phyloP scores from a whole-genome alignment of 2,888 invertebrate genomes.

The Microctonus aethiopoides region DNA sequence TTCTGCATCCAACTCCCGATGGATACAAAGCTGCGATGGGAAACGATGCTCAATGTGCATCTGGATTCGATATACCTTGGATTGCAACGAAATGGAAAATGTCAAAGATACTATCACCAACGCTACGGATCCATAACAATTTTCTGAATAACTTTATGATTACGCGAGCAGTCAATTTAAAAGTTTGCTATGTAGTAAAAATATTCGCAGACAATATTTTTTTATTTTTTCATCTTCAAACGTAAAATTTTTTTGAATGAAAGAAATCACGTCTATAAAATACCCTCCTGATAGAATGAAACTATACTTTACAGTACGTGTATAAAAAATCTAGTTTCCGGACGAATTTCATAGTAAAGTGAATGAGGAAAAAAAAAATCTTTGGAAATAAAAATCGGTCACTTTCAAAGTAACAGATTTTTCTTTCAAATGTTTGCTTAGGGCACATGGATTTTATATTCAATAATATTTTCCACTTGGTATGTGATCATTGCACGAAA shows the following conservation, averaged over 20 bases:
- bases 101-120: not conserved
- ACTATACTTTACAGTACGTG: too few relatives aligned
- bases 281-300: too few relatives aligned
- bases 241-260: too few relatives aligned
- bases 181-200: too few relatives aligned
- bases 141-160: constrained; percentile 30
- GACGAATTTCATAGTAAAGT: too few relatives aligned
- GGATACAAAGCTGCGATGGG: constrained; percentile 20
- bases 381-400: not conserved
- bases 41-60: constrained; percentile 6
- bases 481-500: too few relatives aligned
- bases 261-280: too few relatives aligned
- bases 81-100: not conserved
- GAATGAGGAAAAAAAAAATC: not conserved
- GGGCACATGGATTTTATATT: not conserved
- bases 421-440: not conserved
- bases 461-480: too few relatives aligned
- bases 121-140: constrained; percentile 32
- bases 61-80: not conserved
- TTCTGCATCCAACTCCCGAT: constrained; percentile 19
- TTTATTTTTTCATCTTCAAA: too few relatives aligned
- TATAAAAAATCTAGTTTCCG: too few relatives aligned
- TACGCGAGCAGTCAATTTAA: constrained; percentile 16
- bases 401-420: not conserved
- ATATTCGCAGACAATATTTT: too few relatives aligned